phyloP scores from a whole-genome alignment of 2,113 vertebrate genomes.

The Sterrhoptilus dennistouni region DNA sequence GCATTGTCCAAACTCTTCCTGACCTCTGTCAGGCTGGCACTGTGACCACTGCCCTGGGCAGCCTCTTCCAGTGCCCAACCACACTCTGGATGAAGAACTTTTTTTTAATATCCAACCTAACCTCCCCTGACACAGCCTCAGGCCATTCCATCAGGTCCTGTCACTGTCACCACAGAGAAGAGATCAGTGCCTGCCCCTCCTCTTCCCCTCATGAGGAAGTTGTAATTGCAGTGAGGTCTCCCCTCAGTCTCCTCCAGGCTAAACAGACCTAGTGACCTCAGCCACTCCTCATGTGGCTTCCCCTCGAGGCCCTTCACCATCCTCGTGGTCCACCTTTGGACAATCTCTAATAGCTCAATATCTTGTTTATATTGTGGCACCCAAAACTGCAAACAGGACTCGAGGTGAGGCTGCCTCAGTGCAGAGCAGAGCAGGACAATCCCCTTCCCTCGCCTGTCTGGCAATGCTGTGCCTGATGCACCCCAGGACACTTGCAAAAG shows the following conservation, averaged over 20 bases:
- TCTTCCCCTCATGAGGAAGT: rapidly evolving
- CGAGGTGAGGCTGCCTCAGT: rapidly evolving
- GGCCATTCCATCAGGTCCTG: rapidly evolving
- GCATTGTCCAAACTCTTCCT: background rate
- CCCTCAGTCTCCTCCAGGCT: background rate
- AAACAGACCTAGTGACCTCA: background rate
- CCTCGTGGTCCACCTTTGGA: rapidly evolving
- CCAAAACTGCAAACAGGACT: rapidly evolving
- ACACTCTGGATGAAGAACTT: rapidly evolving
- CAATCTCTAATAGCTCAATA: rapidly evolving
- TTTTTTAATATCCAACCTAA: background rate
- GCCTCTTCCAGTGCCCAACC: background rate
- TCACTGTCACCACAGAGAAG: no score
- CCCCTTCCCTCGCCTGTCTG: background rate
- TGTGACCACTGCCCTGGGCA: background rate
- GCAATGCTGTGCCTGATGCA: rapidly evolving
- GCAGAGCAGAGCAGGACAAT: background rate
- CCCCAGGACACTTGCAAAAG: background rate
- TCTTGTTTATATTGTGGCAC: background rate
- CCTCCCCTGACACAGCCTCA: background rate
- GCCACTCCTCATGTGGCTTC: rapidly evolving
- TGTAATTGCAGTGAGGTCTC: rapidly evolving
- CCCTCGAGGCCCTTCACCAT: background rate
- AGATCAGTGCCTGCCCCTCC: background rate
- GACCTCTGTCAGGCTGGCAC: background rate